Percentiles rank a stretch among this genome's conserved stretches.
These are phyloP conservation scores for Pangasianodon gigas DNA, from an alignment of 2,113 vertebrate genomes.

Conservation along the genomic window DNA sequence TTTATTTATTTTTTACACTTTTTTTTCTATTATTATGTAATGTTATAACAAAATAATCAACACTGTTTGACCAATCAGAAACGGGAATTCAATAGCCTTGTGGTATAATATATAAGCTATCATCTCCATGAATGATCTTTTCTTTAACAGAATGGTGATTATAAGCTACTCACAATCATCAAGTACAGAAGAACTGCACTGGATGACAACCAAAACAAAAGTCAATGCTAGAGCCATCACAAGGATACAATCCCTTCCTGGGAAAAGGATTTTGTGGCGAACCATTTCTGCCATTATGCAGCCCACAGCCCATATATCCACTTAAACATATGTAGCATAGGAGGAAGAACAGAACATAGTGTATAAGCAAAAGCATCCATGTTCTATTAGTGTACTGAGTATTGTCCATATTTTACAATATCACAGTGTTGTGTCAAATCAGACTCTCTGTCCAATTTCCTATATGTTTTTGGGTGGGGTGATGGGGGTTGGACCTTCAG, in stretches of 20 bases:
- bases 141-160: not conserved
- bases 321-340: conserved; percentile 88
- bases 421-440: not conserved
- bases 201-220: conserved; percentile 15
- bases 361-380: conserved; percentile 81
- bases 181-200: conserved; percentile 7
- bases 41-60: not conserved
- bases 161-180: not conserved
- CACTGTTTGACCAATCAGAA: not conserved
- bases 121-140: not conserved
- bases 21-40: not conserved
- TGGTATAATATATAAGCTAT: not conserved
- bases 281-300: conserved; percentile 97
- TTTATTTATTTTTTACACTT: too few relatives aligned
- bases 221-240: conserved; percentile 59
- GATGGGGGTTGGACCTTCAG: not conserved
- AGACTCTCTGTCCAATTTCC: not conserved
- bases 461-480: not conserved
- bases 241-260: conserved; percentile 89
- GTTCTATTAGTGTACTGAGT: not conserved
- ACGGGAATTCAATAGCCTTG: not conserved
- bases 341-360: conserved; percentile 77
- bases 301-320: conserved; percentile 99
- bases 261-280: conserved; percentile 86
- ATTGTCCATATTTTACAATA: too few relatives aligned